Base-by-base conservation (phyloP, 2,113 vertebrate genomes). In the Pelmatolapia mariae region DNA sequence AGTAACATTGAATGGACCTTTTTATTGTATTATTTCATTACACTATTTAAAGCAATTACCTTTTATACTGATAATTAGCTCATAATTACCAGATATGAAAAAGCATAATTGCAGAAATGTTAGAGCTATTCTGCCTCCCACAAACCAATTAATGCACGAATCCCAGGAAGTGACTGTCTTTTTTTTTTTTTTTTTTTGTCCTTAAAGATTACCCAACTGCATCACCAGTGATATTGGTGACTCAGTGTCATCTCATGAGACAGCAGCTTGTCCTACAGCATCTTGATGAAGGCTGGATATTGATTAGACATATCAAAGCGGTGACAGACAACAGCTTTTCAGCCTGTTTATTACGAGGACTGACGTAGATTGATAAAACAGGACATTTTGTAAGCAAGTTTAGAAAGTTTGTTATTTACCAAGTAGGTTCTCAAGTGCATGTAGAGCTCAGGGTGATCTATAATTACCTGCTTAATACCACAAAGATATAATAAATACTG, bases 371-470 rank as follows among this genome's bases (percentile, higher is more conserved):
- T 0, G 0, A 76, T 76, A 29, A 5, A 26, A 76, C 15, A 76
- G 4, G 4, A 29, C 0, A 45, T 59, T 81, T 54, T 80, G 78
- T 5, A 24, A 80, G 45, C 19, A 52, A 78, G 26, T 50, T 50
- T 12, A 33, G 45, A 50, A 80, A 54, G 5, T 80, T 80, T n/a
- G 11, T 36, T 33, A 33, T 54, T 40, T 38, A 18, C 50, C 12
- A 56, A 56, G n/a, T 40, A 36, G 8, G 19, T 80, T 38, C n/a
- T 5, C 8, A 24, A 56, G 50, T 6, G 11, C 31, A 12, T 6
- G 11, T 52, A 11, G 26, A 22, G 78, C 12, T 53, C 0, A 0
- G 19, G 12, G 11, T 38, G 19, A 38, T 38, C 31, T 24, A 0
- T 38, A 56, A 80, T 56, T 56, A 24, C 33, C 13, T 7, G 0